Percentiles rank a stretch among this genome's conserved stretches.
These are phyloP conservation scores for Drosophila melanosoma DNA, from an alignment of 2,888 invertebrate genomes.

Conservation along the genomic window DNA sequence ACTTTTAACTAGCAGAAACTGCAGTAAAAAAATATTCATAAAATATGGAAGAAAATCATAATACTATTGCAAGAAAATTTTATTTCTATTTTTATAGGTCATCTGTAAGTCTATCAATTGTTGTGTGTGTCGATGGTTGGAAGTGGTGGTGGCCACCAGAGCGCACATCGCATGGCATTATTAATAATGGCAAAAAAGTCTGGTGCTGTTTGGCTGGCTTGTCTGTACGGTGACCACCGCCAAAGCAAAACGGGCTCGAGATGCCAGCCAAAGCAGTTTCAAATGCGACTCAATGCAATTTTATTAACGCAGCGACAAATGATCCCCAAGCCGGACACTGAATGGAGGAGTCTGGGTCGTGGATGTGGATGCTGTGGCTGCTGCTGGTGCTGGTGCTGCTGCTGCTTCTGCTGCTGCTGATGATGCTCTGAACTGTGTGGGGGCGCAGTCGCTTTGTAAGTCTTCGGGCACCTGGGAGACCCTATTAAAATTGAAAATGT, in stretches of 20 bases:
- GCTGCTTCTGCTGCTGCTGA: conserved; percentile 9
- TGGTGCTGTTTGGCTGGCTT: conserved; percentile 41
- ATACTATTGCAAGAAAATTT: background rate
- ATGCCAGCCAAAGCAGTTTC: conserved; percentile 78
- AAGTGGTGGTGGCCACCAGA: conserved; percentile 44
- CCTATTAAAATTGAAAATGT: conserved; percentile 83
- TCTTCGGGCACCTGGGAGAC: conserved; percentile 54
- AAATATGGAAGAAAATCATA: background rate
- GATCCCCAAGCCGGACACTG: conserved; percentile 64
- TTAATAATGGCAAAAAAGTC: conserved; percentile 65
- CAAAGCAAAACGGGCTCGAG: conserved; percentile 54
- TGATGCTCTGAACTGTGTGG: conserved; percentile 35
- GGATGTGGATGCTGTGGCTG: conserved; percentile 2
- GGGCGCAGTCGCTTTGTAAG: conserved; percentile 54
- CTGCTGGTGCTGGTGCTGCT: conserved; percentile 10
- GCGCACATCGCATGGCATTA: conserved; percentile 66
- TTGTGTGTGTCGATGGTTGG: background rate
- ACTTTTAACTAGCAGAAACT: background rate
- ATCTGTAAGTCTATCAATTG: conserved; percentile 21
- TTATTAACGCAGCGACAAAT: conserved; percentile 83
- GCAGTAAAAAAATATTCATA: background rate
- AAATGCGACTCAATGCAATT: conserved; percentile 84
- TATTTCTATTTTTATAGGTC: conserved; percentile 13
- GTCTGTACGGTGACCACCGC: conserved; percentile 71
- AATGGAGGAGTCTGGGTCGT: conserved; percentile 13